A percentile compares a stretch with the other conserved stretches of the same genome.
These are phyloP conservation scores for Platerodrilus igneus DNA, from an alignment of 2,888 invertebrate species.

Conservation along the genomic window DNA sequence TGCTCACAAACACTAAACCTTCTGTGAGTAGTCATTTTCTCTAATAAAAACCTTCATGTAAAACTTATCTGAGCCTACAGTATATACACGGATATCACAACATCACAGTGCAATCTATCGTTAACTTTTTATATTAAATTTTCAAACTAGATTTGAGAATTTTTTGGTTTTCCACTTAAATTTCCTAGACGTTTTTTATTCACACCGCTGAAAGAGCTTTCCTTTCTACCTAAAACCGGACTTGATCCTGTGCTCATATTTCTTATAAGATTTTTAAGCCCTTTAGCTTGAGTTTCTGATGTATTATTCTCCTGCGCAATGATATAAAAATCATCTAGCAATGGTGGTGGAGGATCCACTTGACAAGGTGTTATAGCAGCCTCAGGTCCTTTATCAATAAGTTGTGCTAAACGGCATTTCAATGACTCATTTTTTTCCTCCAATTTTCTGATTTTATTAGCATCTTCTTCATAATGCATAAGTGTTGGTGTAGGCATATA, in stretches of 20 bases:
- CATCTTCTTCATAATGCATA: conserved; percentile 81
- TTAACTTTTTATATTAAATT: too few species aligned
- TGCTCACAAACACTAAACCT: too few species aligned
- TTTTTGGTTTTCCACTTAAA: too few species aligned
- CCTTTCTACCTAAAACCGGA: conserved; percentile 72
- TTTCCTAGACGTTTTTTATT: conserved; percentile 49
- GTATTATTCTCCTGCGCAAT: conserved; percentile 69
- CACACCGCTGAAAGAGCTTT: conserved; percentile 45
- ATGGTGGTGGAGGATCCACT: conserved; percentile 68
- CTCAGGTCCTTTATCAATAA: conserved; percentile 47
- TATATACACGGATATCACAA: too few species aligned
- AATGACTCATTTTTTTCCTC: conserved; percentile 80
- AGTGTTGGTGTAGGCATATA: conserved; percentile 84
- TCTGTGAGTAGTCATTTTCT: too few species aligned
- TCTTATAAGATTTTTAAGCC: conserved; percentile 70
- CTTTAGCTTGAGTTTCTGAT: conserved; percentile 65
- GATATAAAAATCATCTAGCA: conserved; percentile 88
- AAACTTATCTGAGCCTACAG: too few species aligned
- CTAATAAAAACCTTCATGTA: too few species aligned
- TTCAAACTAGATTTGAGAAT: too few species aligned
- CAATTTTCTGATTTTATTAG: conserved; percentile 69
- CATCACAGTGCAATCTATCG: too few species aligned
- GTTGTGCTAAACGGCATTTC: conserved; percentile 53
- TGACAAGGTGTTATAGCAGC: conserved; percentile 56
- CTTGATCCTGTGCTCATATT: conserved; percentile 77